A percentile compares a stretch with the other conserved stretches of the same genome.
These are phyloP conservation scores for Chaetodon trifasciatus DNA, from an alignment of 2,797 vertebrate genomes.

Conservation along the genomic window DNA sequence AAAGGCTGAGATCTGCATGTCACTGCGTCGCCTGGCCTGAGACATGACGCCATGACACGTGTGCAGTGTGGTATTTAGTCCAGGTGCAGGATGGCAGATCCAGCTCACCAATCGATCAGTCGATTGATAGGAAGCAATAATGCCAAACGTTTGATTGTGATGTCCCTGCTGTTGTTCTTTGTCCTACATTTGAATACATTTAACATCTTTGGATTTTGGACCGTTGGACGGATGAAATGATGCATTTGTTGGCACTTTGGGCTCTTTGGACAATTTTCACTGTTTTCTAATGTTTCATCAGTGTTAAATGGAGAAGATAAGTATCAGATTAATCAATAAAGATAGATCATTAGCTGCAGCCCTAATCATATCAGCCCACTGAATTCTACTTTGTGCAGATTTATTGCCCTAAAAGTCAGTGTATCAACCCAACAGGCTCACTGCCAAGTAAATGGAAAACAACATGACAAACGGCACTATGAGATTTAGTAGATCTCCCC, in stretches of 20 bases:
- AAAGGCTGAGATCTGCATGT: slow-evolving; percentile 8
- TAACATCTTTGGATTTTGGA: not conserved
- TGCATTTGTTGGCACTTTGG: not conserved
- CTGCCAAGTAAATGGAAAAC: slow-evolving; percentile 4
- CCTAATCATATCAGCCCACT: not conserved
- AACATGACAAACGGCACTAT: not conserved
- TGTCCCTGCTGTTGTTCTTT: not conserved
- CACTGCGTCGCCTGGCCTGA: not conserved
- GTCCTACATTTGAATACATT: not conserved
- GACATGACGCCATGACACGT: not conserved
- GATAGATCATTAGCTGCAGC: not conserved
- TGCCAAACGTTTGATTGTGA: not conserved
- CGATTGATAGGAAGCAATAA: not conserved
- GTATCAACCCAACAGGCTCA: not conserved
- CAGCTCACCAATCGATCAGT: not conserved
- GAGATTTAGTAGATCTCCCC: not conserved
- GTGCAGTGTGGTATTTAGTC: not conserved
- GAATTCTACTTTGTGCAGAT: not conserved
- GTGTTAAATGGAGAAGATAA: not conserved
- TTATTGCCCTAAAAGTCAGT: not conserved
- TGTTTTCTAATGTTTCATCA: not conserved
- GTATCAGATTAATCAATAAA: not conserved
- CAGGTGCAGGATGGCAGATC: not conserved
- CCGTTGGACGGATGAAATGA: no score
- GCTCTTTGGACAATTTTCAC: not conserved